These are phyloP conservation scores for Noctua comes DNA, from an alignment of 2,888 invertebrate genomes.

Conservation along the genomic window DNA sequence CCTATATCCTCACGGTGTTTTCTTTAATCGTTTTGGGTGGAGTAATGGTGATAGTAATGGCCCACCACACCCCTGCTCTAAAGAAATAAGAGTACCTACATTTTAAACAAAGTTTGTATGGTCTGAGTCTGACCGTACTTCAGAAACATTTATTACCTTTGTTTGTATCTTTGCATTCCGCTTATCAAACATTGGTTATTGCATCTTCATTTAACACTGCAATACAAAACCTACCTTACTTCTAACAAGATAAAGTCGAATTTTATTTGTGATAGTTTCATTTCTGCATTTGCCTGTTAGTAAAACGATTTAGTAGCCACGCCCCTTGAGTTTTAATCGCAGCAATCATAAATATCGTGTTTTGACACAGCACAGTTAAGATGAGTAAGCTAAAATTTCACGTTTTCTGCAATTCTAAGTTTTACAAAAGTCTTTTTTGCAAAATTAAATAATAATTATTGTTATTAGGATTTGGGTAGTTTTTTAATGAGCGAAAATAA, in stretches of 20 bases:
- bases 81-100: background rate
- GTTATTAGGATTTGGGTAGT: no score
- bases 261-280: constrained; percentile 20
- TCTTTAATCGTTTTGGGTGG: no score
- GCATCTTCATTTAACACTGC: constrained; percentile 62
- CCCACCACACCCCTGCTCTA: background rate
- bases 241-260: background rate
- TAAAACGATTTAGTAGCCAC: constrained; percentile 69
- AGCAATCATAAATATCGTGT: constrained; percentile 54
- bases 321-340: constrained; percentile 67
- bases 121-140: constrained; percentile 58
- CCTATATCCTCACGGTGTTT: background rate
- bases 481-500: no score
- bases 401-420: no score
- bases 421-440: no score
- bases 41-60: background rate
- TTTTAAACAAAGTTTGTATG: background rate
- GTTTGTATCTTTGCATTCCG: constrained; percentile 62
- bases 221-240: constrained; percentile 26
- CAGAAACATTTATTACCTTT: constrained; percentile 61
- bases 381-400: constrained; percentile 27
- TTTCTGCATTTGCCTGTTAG: constrained; percentile 58
- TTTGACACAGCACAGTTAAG: constrained; percentile 25
- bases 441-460: no score
- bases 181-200: constrained; percentile 70